Conservation (phyloP, 2,113 vertebrate species). For the Capreolus pygargus region DNA sequence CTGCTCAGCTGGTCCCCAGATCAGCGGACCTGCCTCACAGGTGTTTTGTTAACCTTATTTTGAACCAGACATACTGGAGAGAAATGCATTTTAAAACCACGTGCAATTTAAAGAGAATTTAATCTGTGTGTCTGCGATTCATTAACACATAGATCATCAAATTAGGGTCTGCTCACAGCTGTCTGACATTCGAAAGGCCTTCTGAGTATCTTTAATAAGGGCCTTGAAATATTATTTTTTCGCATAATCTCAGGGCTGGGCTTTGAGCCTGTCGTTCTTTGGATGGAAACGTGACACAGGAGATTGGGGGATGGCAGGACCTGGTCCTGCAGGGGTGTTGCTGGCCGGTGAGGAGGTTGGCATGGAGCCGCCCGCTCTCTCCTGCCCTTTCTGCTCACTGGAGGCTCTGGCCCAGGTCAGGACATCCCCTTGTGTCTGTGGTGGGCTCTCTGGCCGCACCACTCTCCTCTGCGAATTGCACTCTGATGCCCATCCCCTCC, state of each 20-base stretch:
- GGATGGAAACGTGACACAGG: background rate
- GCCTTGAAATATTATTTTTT: slow-evolving; percentile 69
- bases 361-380: rapidly evolving
- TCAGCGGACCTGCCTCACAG: background rate
- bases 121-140: slow-evolving; percentile 76
- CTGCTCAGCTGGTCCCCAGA: rapidly evolving
- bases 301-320: background rate
- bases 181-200: slow-evolving; percentile 72
- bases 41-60: slow-evolving; percentile 60
- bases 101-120: slow-evolving; percentile 63
- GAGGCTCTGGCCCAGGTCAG: too few species aligned
- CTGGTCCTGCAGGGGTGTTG: rapidly evolving
- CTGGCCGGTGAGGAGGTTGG: background rate
- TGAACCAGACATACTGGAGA: slow-evolving; percentile 23
- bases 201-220: slow-evolving; percentile 68
- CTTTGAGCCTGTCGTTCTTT: background rate
- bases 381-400: rapidly evolving
- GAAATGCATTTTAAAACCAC: slow-evolving; percentile 74
- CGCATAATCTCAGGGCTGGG: slow-evolving; percentile 3
- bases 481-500: background rate
- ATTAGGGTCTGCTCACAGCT: slow-evolving; percentile 71
- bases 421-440: background rate
- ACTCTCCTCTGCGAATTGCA: background rate
- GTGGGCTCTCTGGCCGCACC: background rate
- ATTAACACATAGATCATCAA: slow-evolving; percentile 73